These are phyloP conservation scores for Onychomys torridus DNA, from an alignment of 2,797 vertebrate genomes.

Conservation along the genomic window DNA sequence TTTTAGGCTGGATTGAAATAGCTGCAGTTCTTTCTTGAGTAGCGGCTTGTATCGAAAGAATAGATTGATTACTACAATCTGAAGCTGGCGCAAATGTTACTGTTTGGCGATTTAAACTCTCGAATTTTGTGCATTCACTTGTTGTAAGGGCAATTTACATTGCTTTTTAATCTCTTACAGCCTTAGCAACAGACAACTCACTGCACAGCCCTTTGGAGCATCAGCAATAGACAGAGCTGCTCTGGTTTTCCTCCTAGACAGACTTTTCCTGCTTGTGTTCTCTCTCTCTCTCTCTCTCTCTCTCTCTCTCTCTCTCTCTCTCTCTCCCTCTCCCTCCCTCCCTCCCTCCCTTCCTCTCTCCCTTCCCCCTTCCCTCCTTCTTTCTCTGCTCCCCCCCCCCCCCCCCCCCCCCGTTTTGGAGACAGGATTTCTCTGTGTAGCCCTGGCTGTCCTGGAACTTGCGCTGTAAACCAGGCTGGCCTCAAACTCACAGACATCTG, in stretches of 20 bases:
- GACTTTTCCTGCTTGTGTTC: not conserved
- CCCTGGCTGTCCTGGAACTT: too few relatives aligned
- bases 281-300: too few relatives aligned
- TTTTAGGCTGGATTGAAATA: not conserved
- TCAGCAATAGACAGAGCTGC: not conserved
- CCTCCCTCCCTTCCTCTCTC: too few relatives aligned
- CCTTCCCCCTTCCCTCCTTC: too few relatives aligned
- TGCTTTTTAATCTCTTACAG: not conserved
- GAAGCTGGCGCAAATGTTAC: not conserved
- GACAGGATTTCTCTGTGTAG: too few relatives aligned
- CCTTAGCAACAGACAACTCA: not conserved
- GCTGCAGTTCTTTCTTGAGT: not conserved
- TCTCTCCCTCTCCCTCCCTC: too few relatives aligned
- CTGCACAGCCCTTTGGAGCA: not conserved
- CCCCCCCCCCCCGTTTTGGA: too few relatives aligned
- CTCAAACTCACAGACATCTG: too few relatives aligned
- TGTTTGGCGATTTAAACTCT: not conserved
- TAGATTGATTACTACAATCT: not conserved
- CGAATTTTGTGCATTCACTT: not conserved
- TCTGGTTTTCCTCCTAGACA: not conserved
- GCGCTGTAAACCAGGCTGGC: too few relatives aligned
- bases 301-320: too few relatives aligned
- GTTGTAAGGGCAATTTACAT: not conserved
- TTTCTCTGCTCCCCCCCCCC: too few relatives aligned
- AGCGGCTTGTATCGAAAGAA: not conserved